Percentiles rank a stretch among this genome's conserved stretches.
phyloP scores from a whole-genome alignment of 2,113 vertebrate genomes.

The Urocitellus parryii region DNA sequence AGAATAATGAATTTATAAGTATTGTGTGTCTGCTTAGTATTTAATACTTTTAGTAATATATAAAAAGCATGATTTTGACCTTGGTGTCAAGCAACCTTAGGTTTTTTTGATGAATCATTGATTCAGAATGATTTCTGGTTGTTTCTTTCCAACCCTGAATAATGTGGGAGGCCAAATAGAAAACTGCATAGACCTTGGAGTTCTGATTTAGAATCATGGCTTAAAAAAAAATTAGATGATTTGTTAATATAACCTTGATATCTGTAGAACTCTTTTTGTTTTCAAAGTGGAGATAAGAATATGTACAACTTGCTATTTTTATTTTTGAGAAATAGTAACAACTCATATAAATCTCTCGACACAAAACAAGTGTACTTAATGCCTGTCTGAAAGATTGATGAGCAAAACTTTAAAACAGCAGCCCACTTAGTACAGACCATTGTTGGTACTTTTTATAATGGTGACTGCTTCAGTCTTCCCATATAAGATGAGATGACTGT shows the following conservation, averaged over 20 bases:
- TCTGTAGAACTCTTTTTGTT: not conserved
- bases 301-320: not conserved
- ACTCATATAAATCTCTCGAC: not conserved
- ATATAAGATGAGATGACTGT: not conserved
- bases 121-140: conserved; percentile 37
- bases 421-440: not conserved
- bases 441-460: conserved; percentile 32
- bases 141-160: not conserved
- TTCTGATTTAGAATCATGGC: conserved; percentile 17
- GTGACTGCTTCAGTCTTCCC: not conserved
- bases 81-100: conserved; percentile 15
- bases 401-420: not conserved
- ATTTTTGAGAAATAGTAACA: conserved; percentile 37
- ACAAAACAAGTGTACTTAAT: not conserved
- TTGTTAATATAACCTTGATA: not conserved
- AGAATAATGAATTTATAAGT: conserved; percentile 61
- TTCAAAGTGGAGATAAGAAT: conserved; percentile 33
- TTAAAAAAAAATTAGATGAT: conserved; percentile 17
- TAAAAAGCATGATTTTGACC: conserved; percentile 50
- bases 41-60: conserved; percentile 30
- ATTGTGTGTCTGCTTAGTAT: conserved; percentile 11
- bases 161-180: conserved; percentile 1
- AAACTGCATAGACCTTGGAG: not conserved
- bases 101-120: conserved; percentile 38
- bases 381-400: not conserved